Evolutionary conservation across 2,888 invertebrate genomes (phyloP).

Genomic region (Salpingus planirostris): DNA sequence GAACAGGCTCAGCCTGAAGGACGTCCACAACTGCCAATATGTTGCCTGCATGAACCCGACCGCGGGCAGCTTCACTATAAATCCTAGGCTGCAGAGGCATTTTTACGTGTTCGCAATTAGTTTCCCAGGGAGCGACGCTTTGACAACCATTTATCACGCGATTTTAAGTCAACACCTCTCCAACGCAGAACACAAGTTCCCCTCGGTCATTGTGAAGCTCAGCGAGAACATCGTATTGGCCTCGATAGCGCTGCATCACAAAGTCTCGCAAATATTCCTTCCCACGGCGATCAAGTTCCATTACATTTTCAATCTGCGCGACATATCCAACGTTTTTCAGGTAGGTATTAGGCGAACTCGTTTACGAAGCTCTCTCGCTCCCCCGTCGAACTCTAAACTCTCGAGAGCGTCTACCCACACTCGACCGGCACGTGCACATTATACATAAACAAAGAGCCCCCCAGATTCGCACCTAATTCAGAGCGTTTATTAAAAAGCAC

Average conservation of each 20-base stretch:
- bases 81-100: slow-evolving; percentile 85
- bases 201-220: slow-evolving; percentile 57
- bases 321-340: slow-evolving; percentile 92
- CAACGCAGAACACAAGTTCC: slow-evolving; percentile 75
- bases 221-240: slow-evolving; percentile 69
- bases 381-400: no score
- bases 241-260: slow-evolving; percentile 76
- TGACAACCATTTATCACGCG: slow-evolving; percentile 80
- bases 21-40: slow-evolving; percentile 95
- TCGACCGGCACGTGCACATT: no score
- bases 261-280: slow-evolving; percentile 77
- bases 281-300: slow-evolving; percentile 96
- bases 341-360: slow-evolving; percentile 47
- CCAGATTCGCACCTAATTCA: no score
- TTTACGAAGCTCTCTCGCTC: no score
- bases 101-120: slow-evolving; percentile 81
- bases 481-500: no score
- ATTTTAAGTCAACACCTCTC: slow-evolving; percentile 80
- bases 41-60: slow-evolving; percentile 98
- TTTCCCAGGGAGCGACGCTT: slow-evolving; percentile 69
- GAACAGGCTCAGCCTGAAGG: slow-evolving; percentile 78
- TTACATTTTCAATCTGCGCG: slow-evolving; percentile 91
- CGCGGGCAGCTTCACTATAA: slow-evolving; percentile 93
- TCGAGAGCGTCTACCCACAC: no score
- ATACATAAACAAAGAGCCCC: no score